Conservation (phyloP, 1,140 invertebrate species). For the Nomia melanderi region DNA sequence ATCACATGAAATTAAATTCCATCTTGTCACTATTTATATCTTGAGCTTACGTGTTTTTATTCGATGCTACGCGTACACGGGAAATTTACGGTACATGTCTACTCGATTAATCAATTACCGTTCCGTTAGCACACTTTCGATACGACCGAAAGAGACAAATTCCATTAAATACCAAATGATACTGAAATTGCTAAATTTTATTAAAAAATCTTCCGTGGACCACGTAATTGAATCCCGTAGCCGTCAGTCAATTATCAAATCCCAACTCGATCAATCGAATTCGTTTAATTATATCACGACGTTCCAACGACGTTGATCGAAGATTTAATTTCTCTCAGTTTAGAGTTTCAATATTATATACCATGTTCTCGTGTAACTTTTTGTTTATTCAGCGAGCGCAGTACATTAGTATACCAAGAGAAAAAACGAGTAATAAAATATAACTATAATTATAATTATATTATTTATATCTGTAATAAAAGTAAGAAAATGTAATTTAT, state of each 20-base stretch:
- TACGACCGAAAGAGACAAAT: constrained; percentile 11
- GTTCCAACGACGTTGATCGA: background rate
- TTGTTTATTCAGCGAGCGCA: background rate
- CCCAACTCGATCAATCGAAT: background rate
- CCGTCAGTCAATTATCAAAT: background rate
- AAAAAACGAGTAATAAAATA: too few relatives aligned
- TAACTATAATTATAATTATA: background rate
- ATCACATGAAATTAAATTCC: too few relatives aligned
- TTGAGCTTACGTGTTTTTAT: too few relatives aligned
- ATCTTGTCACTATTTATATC: too few relatives aligned
- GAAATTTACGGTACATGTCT: constrained; percentile 7
- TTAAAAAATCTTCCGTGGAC: constrained; percentile 22
- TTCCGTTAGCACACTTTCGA: background rate
- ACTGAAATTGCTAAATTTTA: constrained; percentile 30
- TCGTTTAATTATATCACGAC: background rate
- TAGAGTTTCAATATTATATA: background rate
- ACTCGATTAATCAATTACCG: constrained; percentile 20
- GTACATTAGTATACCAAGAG: too few relatives aligned
- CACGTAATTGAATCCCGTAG: background rate
- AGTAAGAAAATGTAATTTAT: too few relatives aligned
- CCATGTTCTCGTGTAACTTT: too few relatives aligned
- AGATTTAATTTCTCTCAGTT: background rate
- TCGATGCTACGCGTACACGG: too few relatives aligned
- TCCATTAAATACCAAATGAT: constrained; percentile 17
- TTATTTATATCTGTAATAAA: background rate